Conservation (phyloP, 2,797 vertebrate genomes). For the Phrynocephalus forsythii region DNA sequence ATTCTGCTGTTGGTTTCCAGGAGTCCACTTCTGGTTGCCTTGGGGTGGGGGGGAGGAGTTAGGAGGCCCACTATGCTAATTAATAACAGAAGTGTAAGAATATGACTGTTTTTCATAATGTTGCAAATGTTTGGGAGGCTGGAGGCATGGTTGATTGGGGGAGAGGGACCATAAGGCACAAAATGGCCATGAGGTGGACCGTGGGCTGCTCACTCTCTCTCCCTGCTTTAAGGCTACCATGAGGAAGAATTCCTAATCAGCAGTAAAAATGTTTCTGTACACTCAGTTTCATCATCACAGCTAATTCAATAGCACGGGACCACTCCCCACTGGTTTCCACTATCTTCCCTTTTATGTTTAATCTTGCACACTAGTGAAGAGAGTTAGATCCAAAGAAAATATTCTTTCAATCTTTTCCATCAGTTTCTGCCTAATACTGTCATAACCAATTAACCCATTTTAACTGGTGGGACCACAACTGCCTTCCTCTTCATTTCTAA, state of each 20-base stretch:
- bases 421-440: neutral
- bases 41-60: no score
- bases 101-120: no score
- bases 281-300: neutral
- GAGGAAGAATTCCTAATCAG: neutral
- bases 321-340: neutral
- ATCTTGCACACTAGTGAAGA: neutral
- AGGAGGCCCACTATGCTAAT: no score
- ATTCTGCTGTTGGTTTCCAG: no score
- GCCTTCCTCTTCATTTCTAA: neutral
- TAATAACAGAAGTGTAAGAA: no score
- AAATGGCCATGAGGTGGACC: neutral
- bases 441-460: conserved; percentile 28
- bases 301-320: neutral
- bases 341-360: neutral
- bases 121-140: no score
- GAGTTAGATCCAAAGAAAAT: accelerated
- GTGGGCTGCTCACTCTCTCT: neutral
- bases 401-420: conserved; percentile 8
- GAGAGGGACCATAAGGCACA: no score
- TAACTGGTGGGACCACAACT: conserved; percentile 18
- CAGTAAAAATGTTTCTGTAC: neutral
- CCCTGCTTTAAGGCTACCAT: neutral
- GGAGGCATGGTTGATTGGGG: no score
- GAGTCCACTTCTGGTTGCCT: no score